phyloP scores from a whole-genome alignment of 2,888 invertebrate genomes.

The Xestobium rufovillosum region DNA sequence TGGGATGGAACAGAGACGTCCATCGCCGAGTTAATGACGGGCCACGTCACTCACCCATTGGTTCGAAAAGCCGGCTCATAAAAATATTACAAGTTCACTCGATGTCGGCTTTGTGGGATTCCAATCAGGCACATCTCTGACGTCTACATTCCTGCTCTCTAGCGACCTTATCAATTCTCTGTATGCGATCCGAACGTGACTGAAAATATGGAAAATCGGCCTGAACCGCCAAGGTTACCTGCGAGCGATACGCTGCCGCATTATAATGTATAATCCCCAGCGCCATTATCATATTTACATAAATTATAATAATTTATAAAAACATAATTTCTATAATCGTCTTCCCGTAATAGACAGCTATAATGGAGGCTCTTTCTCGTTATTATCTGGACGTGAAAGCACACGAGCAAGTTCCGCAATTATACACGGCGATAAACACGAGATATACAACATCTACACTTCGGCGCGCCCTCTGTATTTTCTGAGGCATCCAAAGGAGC shows the following conservation, averaged over 20 bases:
- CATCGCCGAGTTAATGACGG: slow-evolving; percentile 41
- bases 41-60: slow-evolving; percentile 44
- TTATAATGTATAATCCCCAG: slow-evolving; percentile 34
- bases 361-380: too few relatives aligned
- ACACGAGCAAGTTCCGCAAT: slow-evolving; percentile 7
- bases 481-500: background rate
- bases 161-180: slow-evolving; percentile 27
- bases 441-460: too few relatives aligned
- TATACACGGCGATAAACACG: slow-evolving; percentile 6
- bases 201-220: slow-evolving; percentile 35
- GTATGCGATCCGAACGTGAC: slow-evolving; percentile 31
- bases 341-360: slow-evolving; percentile 2
- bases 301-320: slow-evolving; percentile 42
- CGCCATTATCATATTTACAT: slow-evolving; percentile 43
- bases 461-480: slow-evolving; percentile 13
- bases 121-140: slow-evolving; percentile 36
- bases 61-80: slow-evolving; percentile 34
- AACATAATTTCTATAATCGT: slow-evolving; percentile 31
- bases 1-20: slow-evolving; percentile 32
- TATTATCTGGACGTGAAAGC: too few relatives aligned
- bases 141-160: slow-evolving; percentile 33
- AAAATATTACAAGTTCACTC: slow-evolving; percentile 36
- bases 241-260: slow-evolving; percentile 25
- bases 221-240: slow-evolving; percentile 34
- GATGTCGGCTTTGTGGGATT: slow-evolving; percentile 33